Conservation (phyloP, 35 echinoderm and acorn worm genomes). For the Acanthaster planci region DNA sequence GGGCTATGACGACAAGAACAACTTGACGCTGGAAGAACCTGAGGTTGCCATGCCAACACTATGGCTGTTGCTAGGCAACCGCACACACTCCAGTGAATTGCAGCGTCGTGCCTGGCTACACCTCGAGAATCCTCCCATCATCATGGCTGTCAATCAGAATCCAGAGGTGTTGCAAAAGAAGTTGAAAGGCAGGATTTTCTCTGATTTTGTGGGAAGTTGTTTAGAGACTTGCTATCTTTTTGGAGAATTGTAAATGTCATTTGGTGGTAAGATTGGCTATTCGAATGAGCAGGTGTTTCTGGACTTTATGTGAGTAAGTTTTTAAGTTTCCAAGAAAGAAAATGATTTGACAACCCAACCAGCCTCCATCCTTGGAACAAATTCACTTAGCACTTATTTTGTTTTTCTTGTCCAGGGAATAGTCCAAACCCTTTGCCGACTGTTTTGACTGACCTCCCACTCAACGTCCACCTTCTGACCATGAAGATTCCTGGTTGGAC, state of each 20-base stretch:
- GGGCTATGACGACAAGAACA: conserved; percentile 45
- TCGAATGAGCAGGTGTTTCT: not conserved
- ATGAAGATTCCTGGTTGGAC: conserved; percentile 72
- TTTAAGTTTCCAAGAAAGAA: no score
- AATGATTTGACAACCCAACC: no score
- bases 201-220: no score
- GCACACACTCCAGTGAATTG: conserved; percentile 35
- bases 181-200: conserved; percentile 17
- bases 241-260: not conserved
- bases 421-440: not conserved
- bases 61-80: conserved; percentile 70
- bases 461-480: conserved; percentile 66
- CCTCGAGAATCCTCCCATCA: conserved; percentile 61
- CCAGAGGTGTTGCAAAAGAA: not conserved
- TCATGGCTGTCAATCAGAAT: conserved; percentile 33
- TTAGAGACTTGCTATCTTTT: no score
- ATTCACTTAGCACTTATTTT: not conserved
- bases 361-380: no score
- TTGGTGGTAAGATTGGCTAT: not conserved
- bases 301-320: no score
- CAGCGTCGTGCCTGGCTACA: conserved; percentile 57
- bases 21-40: conserved; percentile 61
- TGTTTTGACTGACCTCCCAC: conserved; percentile 38
- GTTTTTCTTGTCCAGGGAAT: not conserved
- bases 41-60: conserved; percentile 42